Evolutionary conservation across 2,113 vertebrate genomes (phyloP).

Genomic region (Anser cygnoides): DNA sequence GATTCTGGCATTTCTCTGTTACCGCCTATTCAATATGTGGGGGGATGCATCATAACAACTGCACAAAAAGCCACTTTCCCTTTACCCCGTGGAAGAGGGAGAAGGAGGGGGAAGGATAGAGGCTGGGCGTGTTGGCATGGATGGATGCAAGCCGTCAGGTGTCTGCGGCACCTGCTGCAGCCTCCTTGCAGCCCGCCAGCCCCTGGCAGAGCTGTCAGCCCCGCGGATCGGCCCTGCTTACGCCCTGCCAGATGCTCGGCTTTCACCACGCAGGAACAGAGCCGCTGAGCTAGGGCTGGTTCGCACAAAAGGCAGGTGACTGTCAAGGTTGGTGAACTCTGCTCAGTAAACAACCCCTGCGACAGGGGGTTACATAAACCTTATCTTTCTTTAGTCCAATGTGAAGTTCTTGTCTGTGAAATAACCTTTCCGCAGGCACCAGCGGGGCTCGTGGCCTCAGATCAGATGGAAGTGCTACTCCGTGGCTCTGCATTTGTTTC

Average conservation of each 20-base stretch:
- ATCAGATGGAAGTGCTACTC: not conserved
- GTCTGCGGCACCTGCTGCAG: not conserved
- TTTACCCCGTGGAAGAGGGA: not conserved
- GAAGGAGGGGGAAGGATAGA: not conserved
- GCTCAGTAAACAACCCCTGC: not conserved
- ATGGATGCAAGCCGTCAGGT: not conserved
- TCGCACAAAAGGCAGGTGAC: not conserved
- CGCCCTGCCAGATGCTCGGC: not conserved
- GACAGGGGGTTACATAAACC: not conserved
- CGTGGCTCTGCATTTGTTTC: not conserved
- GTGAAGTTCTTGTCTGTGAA: not conserved
- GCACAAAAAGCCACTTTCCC: not conserved
- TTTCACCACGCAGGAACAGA: not conserved
- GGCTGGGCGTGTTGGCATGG: not conserved
- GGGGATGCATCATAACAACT: not conserved
- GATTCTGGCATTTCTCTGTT: not conserved
- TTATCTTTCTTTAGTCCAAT: not conserved
- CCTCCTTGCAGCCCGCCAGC: not conserved
- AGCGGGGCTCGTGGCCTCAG: not conserved
- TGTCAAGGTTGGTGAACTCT: not conserved
- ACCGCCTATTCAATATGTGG: not conserved
- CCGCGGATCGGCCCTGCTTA: not conserved
- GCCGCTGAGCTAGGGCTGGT: not conserved
- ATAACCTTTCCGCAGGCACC: not conserved
- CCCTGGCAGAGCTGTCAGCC: not conserved